phyloP scores from a whole-genome alignment of 2,113 vertebrate genomes.

The Dicerorhinus sumatrensis region DNA sequence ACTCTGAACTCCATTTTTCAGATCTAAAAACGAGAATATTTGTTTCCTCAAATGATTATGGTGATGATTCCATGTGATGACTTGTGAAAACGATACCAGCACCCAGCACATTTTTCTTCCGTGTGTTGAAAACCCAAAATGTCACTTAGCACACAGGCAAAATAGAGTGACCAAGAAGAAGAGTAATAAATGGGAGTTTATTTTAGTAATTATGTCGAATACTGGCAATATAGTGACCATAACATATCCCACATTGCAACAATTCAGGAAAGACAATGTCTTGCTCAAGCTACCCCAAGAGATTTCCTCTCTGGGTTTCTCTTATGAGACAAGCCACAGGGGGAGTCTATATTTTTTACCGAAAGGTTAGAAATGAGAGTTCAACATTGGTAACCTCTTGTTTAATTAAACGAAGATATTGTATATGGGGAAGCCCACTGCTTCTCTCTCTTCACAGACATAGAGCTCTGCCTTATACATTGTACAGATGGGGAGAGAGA shows the following conservation, averaged over 20 bases:
- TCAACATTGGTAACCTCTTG: not conserved
- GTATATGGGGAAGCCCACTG: not conserved
- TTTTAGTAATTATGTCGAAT: not conserved
- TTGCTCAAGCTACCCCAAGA: not conserved
- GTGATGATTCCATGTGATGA: not conserved
- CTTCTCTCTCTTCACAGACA: not conserved
- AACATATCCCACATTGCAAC: not conserved
- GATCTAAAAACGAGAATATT: constrained; percentile 26
- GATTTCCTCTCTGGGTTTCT: not conserved
- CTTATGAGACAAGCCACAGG: not conserved
- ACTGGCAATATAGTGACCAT: not conserved
- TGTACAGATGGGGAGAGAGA: not conserved
- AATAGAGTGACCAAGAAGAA: not conserved
- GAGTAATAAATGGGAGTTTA: not conserved
- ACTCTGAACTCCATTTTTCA: not conserved
- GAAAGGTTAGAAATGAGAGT: constrained; percentile 18
- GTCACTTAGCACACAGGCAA: not conserved
- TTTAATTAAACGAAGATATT: not conserved
- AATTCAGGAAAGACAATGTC: not conserved
- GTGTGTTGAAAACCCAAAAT: not conserved
- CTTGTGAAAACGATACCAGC: not conserved
- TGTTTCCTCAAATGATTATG: not conserved
- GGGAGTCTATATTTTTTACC: not conserved
- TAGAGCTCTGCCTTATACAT: not conserved
- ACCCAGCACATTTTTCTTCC: not conserved